Conservation (phyloP, 2,888 invertebrate species). For the Xestia ashworthii region DNA sequence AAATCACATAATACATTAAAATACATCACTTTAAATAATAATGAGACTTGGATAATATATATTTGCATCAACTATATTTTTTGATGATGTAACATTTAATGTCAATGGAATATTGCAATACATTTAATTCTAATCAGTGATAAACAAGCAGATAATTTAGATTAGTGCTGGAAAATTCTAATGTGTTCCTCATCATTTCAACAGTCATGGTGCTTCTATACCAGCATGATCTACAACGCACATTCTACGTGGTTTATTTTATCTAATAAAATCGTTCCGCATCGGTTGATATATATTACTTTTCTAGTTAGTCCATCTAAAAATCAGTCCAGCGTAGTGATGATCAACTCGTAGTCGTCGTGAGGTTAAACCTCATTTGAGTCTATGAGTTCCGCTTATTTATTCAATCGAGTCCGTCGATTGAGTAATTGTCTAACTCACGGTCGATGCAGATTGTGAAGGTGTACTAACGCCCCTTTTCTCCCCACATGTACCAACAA, state of each 20-base stretch:
- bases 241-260: conserved; percentile 18
- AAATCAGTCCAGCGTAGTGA: conserved; percentile 43
- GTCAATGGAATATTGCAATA: conserved; percentile 60
- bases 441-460: conserved; percentile 21
- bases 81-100: conserved; percentile 66
- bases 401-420: neutral
- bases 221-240: conserved; percentile 23
- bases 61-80: conserved; percentile 68
- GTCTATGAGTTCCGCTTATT: conserved; percentile 19
- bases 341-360: conserved; percentile 19
- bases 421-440: neutral
- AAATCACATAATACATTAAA: conserved; percentile 71
- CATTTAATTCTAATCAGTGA: conserved; percentile 54
- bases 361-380: conserved; percentile 26
- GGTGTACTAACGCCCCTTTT: conserved; percentile 16
- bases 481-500: conserved; percentile 9
- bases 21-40: conserved; percentile 63
- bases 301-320: conserved; percentile 29
- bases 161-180: conserved; percentile 54
- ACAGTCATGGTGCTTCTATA: conserved; percentile 28
- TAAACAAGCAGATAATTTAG: conserved; percentile 54
- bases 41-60: conserved; percentile 63
- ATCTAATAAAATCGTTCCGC: conserved; percentile 28
- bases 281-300: conserved; percentile 30
- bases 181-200: conserved; percentile 34